Conservation (phyloP, 2,113 vertebrate genomes). For the Myrmecobius fasciatus region DNA sequence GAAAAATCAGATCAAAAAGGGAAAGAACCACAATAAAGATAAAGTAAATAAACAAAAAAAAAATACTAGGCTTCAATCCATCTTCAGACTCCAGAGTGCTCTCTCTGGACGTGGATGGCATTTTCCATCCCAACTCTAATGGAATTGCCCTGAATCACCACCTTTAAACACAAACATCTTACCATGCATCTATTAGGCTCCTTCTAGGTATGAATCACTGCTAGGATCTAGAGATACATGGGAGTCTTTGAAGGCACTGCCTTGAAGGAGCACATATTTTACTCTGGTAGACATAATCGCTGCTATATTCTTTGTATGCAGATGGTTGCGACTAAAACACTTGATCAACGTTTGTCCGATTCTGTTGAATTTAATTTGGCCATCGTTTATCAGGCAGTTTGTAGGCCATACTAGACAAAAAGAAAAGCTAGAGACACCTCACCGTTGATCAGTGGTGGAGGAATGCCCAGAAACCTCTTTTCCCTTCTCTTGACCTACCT, state of each 20-base stretch:
- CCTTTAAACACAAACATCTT: not conserved
- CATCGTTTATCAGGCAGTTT: not conserved
- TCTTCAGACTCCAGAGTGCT: too few species aligned
- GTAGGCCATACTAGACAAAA: not conserved
- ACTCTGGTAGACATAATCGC: not conserved
- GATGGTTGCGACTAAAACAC: not conserved
- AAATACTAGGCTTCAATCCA: too few species aligned
- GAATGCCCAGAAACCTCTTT: not conserved
- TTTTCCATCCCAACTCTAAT: too few species aligned
- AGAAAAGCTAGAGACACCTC: not conserved
- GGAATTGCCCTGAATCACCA: too few species aligned
- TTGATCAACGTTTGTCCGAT: not conserved
- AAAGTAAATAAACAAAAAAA: too few species aligned
- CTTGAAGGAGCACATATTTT: not conserved
- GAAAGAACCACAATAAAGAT: too few species aligned
- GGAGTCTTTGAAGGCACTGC: not conserved
- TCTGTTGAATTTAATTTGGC: not conserved
- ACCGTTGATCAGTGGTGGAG: not conserved
- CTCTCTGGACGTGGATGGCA: too few species aligned
- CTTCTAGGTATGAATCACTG: not conserved
- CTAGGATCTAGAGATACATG: not conserved
- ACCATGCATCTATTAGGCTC: not conserved
- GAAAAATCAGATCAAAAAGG: too few species aligned
- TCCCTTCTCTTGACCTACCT: slow-evolving; percentile 21
- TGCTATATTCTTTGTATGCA: not conserved